Evolutionary conservation across 2,888 invertebrate species (phyloP).

Genomic region (Orchestes rusci): DNA sequence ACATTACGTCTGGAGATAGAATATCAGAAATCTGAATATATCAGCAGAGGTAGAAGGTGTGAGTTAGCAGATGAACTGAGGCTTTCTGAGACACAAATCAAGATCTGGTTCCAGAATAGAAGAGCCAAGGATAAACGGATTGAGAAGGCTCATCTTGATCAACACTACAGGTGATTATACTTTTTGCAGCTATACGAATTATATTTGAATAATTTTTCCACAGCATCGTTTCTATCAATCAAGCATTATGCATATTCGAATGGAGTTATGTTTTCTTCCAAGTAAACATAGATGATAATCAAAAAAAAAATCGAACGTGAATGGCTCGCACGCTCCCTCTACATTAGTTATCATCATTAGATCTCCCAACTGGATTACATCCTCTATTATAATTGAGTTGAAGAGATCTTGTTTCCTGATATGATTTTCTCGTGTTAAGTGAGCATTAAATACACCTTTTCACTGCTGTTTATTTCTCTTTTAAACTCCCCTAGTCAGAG

Average conservation of each 20-base stretch:
- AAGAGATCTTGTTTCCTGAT: conserved; percentile 12
- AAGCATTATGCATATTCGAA: no score
- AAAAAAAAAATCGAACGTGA: no score
- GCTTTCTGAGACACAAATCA: conserved; percentile 74
- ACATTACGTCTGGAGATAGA: conserved; percentile 85
- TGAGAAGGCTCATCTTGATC: conserved; percentile 92
- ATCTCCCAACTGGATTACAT: background rate
- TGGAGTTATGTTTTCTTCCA: no score
- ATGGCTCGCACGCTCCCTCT: conserved; percentile 2
- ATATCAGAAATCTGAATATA: conserved; percentile 88
- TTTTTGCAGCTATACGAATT: no score
- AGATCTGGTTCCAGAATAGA: conserved; percentile 92
- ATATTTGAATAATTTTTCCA: no score
- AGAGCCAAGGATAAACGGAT: conserved; percentile 94
- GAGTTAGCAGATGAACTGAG: conserved; percentile 66
- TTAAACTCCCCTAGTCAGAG: conserved; percentile 12
- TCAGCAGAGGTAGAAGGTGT: conserved; percentile 76
- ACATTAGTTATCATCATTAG: background rate
- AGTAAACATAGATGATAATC: no score
- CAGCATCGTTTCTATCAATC: no score
- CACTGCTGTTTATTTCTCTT: conserved; percentile 12
- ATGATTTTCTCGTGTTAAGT: conserved; percentile 26
- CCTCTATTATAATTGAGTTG: conserved; percentile 9
- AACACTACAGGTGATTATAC: conserved; percentile 73
- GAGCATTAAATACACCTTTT: conserved; percentile 22